These are phyloP conservation scores for Aromia moschata DNA, from an alignment of 2,888 invertebrate species.

Conservation along the genomic window DNA sequence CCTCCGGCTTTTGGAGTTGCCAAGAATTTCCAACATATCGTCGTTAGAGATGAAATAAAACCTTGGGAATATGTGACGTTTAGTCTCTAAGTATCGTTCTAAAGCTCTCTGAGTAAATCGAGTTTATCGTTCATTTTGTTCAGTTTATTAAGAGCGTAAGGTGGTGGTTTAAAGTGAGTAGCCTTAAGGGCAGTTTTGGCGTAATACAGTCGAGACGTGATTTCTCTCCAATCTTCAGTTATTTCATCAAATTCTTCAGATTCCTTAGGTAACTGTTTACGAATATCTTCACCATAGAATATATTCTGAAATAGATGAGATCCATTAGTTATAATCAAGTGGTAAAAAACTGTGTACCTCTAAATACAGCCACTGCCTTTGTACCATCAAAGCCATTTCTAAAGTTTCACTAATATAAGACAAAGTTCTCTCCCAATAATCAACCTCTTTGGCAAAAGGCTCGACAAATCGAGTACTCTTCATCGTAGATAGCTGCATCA, in stretches of 20 bases:
- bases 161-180: constrained; percentile 69
- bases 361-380: constrained; percentile 85
- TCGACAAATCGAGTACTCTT: constrained; percentile 88
- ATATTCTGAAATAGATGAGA: constrained; percentile 70
- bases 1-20: constrained; percentile 85
- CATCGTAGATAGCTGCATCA: constrained; percentile 85
- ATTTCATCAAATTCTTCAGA: constrained; percentile 78
- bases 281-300: constrained; percentile 86
- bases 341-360: constrained; percentile 64
- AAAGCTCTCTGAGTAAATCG: constrained; percentile 84
- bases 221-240: constrained; percentile 75
- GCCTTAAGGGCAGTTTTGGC: constrained; percentile 71
- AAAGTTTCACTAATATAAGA: constrained; percentile 84
- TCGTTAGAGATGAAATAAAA: constrained; percentile 87
- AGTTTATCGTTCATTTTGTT: constrained; percentile 78
- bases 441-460: constrained; percentile 84
- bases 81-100: constrained; percentile 88
- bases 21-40: constrained; percentile 84
- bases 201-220: constrained; percentile 68
- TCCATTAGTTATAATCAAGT: constrained; percentile 1
- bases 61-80: constrained; percentile 86
- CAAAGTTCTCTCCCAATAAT: constrained; percentile 86
- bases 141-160: constrained; percentile 73
- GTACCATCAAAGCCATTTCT: constrained; percentile 82
- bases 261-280: constrained; percentile 82